Conservation (phyloP, 2,888 invertebrate species). For the Malacosoma neustria region DNA sequence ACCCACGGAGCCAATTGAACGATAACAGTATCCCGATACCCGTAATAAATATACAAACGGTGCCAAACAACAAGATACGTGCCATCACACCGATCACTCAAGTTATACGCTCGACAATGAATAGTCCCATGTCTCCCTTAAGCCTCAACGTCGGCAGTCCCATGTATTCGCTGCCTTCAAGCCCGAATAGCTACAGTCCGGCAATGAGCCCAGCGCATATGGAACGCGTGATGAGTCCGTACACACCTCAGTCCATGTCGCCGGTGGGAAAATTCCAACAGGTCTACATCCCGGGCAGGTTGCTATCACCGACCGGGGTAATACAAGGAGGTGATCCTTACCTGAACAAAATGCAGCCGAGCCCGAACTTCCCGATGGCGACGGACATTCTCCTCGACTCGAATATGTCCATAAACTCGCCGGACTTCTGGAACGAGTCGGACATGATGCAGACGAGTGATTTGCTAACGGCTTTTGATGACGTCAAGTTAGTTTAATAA, state of each 20-base stretch:
- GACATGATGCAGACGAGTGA: constrained; percentile 54
- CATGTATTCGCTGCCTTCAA: constrained; percentile 51
- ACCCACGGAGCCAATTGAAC: constrained; percentile 17
- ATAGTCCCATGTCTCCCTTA: constrained; percentile 47
- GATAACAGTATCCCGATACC: constrained; percentile 38
- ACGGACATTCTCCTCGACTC: constrained; percentile 43
- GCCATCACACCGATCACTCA: constrained; percentile 24
- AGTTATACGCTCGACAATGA: constrained; percentile 21
- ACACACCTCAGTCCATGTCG: constrained; percentile 54
- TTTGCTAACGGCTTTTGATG: constrained; percentile 54
- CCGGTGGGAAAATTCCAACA: constrained; percentile 46
- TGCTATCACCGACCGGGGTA: constrained; percentile 39
- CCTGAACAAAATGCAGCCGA: constrained; percentile 54
- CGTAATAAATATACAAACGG: constrained; percentile 43
- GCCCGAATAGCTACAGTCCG: constrained; percentile 53
- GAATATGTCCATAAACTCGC: constrained; percentile 31
- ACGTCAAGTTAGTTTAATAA: constrained; percentile 54
- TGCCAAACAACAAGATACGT: constrained; percentile 31
- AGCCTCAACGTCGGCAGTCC: constrained; percentile 49
- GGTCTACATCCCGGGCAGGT: constrained; percentile 40
- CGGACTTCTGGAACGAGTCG: constrained; percentile 53
- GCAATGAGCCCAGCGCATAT: constrained; percentile 50
- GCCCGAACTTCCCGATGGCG: constrained; percentile 42
- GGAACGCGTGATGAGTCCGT: constrained; percentile 49
- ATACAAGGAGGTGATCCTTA: constrained; percentile 57